Evolutionary conservation across 2,113 vertebrate genomes (phyloP).

Genomic region (Haplochromis vanheusdeni): DNA sequence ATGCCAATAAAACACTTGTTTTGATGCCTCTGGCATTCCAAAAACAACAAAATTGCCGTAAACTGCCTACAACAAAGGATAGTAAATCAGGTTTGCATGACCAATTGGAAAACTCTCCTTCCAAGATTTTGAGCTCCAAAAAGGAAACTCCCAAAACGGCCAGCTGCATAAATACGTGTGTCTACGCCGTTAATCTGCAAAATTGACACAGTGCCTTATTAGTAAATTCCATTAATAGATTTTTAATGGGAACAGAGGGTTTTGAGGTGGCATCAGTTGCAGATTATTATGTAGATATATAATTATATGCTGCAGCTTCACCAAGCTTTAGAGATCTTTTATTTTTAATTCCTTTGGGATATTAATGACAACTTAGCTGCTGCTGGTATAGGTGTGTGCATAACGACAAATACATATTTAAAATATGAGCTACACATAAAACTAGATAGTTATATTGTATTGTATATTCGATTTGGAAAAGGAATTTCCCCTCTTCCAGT

Average conservation of each 20-base stretch:
- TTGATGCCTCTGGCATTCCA: not conserved
- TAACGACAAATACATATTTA: not conserved
- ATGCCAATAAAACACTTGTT: not conserved
- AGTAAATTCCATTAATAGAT: not conserved
- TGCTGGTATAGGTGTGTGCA: not conserved
- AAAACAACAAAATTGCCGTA: not conserved
- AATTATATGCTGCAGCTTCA: not conserved
- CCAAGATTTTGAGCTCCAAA: not conserved
- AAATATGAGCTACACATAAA: not conserved
- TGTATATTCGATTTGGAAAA: not conserved
- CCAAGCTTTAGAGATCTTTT: not conserved
- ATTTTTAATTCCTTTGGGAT: not conserved
- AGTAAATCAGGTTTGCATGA: not conserved
- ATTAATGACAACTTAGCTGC: not conserved
- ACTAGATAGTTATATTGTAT: not conserved
- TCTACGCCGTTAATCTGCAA: not conserved
- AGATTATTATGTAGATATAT: not conserved
- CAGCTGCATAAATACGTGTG: not conserved
- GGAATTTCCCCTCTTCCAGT: not conserved
- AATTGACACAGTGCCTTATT: not conserved
- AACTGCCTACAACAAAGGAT: not conserved
- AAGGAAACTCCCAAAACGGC: not conserved
- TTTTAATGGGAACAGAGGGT: not conserved
- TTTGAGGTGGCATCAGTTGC: not conserved
- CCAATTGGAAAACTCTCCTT: not conserved